Percentiles rank a stretch among this genome's conserved stretches.
phyloP scores from a whole-genome alignment of 2,113 vertebrate genomes.

The Indri indri region DNA sequence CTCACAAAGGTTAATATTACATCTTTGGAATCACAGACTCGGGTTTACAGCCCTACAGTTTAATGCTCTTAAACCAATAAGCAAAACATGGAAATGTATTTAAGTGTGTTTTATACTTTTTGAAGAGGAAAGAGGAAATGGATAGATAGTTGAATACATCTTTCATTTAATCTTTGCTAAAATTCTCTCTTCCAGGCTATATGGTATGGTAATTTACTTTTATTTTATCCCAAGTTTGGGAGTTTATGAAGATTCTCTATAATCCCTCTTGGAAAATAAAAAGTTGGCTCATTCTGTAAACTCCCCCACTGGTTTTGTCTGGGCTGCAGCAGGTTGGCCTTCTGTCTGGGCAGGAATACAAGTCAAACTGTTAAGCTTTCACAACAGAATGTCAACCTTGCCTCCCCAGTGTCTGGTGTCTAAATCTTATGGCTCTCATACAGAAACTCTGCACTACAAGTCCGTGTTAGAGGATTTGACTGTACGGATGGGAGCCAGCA shows the following conservation, averaged over 20 bases:
- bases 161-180: not conserved
- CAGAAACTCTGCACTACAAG: slow-evolving; percentile 9
- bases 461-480: slow-evolving; percentile 39
- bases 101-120: not conserved
- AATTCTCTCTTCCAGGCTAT: not conserved
- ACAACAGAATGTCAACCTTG: slow-evolving; percentile 17
- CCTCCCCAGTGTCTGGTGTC: slow-evolving; percentile 9
- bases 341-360: slow-evolving; percentile 13
- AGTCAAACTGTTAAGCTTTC: slow-evolving; percentile 16
- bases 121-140: not conserved
- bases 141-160: not conserved
- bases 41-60: not conserved
- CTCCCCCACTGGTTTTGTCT: not conserved
- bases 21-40: not conserved
- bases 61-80: not conserved
- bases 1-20: not conserved
- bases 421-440: slow-evolving; percentile 34
- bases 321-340: not conserved
- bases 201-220: not conserved
- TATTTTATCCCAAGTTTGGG: not conserved
- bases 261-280: slow-evolving; percentile 4
- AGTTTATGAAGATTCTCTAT: not conserved
- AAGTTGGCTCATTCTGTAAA: not conserved
- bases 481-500: slow-evolving; percentile 48
- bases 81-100: not conserved